These are phyloP conservation scores for Microctenopoma stevenorrisi DNA, from an alignment of 2,797 vertebrate genomes.

Conservation along the genomic window DNA sequence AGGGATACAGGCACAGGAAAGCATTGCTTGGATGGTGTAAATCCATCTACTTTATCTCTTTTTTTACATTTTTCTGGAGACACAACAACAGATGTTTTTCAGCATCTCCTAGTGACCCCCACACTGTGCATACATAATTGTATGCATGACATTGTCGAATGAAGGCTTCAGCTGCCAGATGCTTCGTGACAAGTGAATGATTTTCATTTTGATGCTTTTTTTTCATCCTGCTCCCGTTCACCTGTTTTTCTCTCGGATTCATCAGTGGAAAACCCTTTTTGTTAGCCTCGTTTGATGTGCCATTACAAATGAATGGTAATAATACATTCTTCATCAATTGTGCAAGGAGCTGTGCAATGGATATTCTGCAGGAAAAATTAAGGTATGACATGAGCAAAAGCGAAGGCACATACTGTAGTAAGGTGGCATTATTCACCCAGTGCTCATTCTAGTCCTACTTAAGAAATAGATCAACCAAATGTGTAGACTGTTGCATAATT, in stretches of 20 bases:
- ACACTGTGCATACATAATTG: slow-evolving; percentile 66
- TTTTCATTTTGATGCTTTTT: slow-evolving; percentile 68
- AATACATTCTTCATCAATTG: slow-evolving; percentile 53
- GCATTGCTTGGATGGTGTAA: slow-evolving; percentile 46
- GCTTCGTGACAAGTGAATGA: slow-evolving; percentile 82
- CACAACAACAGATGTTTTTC: slow-evolving; percentile 77
- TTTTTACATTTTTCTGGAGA: slow-evolving; percentile 33
- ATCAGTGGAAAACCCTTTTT: slow-evolving; percentile 44
- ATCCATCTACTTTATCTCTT: slow-evolving; percentile 51
- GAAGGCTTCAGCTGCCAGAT: slow-evolving; percentile 77
- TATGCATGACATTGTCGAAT: slow-evolving; percentile 80
- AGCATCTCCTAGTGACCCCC: slow-evolving; percentile 70
- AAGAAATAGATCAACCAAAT: slow-evolving; percentile 61
- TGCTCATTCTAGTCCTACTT: slow-evolving; percentile 38
- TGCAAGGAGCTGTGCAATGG: slow-evolving; percentile 48
- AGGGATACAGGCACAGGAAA: slow-evolving; percentile 62
- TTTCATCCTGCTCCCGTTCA: slow-evolving; percentile 42
- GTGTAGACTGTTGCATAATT: slow-evolving; percentile 75
- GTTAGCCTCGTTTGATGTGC: slow-evolving; percentile 55
- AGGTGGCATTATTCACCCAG: slow-evolving; percentile 52
- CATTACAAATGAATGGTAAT: slow-evolving; percentile 61
- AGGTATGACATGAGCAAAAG: slow-evolving; percentile 67
- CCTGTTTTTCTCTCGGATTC: slow-evolving; percentile 47
- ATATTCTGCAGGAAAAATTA: slow-evolving; percentile 64
- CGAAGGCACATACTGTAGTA: slow-evolving; percentile 46